Evolutionary conservation across 1,140 invertebrate genomes (phyloP).

Genomic region (Diorhabda carinulata): DNA sequence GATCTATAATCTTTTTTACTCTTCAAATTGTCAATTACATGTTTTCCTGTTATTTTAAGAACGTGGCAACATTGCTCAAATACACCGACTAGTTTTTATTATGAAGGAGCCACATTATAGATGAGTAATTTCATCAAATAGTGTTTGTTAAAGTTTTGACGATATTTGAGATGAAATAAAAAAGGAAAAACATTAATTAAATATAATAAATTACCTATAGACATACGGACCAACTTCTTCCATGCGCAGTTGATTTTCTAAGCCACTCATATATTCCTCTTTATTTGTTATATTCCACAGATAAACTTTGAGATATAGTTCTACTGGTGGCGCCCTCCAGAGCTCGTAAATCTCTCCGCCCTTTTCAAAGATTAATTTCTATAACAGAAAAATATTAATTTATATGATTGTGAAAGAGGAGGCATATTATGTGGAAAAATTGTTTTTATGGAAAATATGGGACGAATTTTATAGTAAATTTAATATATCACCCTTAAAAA

Average conservation of each 20-base stretch:
- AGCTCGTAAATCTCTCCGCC: slow-evolving; percentile 78
- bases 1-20: background rate
- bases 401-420: background rate
- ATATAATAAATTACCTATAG: slow-evolving; percentile 65
- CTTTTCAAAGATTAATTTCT: slow-evolving; percentile 69
- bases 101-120: no score
- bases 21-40: background rate
- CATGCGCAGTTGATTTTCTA: slow-evolving; percentile 67
- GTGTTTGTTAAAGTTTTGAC: no score
- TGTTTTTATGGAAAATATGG: no score
- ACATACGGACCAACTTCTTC: slow-evolving; percentile 85
- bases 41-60: background rate
- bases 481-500: no score
- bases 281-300: slow-evolving; percentile 87
- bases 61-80: no score
- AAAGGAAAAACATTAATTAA: no score
- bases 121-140: no score
- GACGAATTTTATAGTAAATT: no score
- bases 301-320: slow-evolving; percentile 79
- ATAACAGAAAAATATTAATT: slow-evolving; percentile 23
- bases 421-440: no score
- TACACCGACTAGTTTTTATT: no score
- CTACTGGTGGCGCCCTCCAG: slow-evolving; percentile 79
- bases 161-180: background rate
- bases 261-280: slow-evolving; percentile 69